Conservation (phyloP, 2,797 vertebrate species). For the Vultur gryphus region DNA sequence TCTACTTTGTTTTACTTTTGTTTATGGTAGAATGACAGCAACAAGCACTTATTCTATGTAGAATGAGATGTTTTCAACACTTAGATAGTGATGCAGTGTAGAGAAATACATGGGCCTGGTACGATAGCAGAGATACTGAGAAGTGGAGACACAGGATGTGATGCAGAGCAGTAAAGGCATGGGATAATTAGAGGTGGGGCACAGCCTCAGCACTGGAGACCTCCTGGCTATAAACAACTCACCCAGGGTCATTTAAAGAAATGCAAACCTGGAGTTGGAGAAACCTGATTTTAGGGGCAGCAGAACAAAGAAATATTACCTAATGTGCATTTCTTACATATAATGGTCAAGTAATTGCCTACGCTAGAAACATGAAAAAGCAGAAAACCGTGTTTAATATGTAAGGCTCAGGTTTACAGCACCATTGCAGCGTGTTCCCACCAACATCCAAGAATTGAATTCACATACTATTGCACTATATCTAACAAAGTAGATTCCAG, state of each 20-base stretch:
- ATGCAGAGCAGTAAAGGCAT: neutral
- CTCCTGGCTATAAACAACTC: neutral
- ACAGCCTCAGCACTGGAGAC: neutral
- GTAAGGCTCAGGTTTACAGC: neutral
- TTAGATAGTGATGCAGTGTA: neutral
- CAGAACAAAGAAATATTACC: neutral
- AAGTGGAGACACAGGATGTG: neutral
- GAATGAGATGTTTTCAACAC: neutral
- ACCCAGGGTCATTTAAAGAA: neutral
- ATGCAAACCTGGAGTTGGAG: neutral
- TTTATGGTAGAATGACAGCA: neutral
- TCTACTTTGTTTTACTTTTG: neutral
- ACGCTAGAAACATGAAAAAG: neutral
- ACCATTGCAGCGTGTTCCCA: neutral
- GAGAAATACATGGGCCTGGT: neutral
- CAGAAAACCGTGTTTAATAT: neutral
- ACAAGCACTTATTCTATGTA: neutral
- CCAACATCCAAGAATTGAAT: neutral
- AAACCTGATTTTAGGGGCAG: neutral
- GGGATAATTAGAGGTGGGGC: neutral
- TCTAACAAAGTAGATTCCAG: neutral
- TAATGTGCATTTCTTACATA: neutral
- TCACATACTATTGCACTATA: neutral
- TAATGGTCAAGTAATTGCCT: neutral
- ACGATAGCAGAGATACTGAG: neutral